A percentile compares a stretch with the other conserved stretches of the same genome.
phyloP scores from a whole-genome alignment of 2,113 vertebrate species.

The Poeciliopsis occidentalis region DNA sequence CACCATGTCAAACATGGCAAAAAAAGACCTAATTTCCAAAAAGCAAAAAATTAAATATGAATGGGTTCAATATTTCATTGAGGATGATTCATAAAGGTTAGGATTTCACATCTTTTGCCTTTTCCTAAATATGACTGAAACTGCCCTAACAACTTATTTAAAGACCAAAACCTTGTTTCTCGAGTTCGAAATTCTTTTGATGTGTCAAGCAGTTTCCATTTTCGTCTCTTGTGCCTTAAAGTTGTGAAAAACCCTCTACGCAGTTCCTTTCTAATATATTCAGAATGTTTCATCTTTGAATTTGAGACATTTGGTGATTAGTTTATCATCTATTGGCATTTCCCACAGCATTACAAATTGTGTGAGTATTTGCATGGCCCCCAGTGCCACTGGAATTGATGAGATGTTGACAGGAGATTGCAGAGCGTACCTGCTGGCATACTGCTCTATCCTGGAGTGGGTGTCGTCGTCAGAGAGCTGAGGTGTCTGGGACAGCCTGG shows the following conservation, averaged over 20 bases:
- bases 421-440: conserved; percentile 89
- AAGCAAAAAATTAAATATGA: not conserved
- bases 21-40: not conserved
- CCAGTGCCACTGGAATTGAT: conserved; percentile 1
- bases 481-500: conserved; percentile 90
- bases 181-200: too few relatives aligned
- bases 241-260: not conserved
- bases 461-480: conserved; percentile 96
- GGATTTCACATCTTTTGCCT: not conserved
- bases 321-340: not conserved
- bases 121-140: not conserved
- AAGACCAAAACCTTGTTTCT: too few relatives aligned
- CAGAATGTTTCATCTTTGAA: not conserved
- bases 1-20: not conserved
- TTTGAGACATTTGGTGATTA: not conserved
- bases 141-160: not conserved
- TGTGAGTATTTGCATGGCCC: not conserved
- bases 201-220: too few relatives aligned
- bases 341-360: not conserved
- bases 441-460: conserved; percentile 96
- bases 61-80: not conserved
- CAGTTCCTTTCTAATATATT: not conserved
- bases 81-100: not conserved
- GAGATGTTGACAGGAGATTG: conserved; percentile 24
- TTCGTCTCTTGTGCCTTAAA: not conserved